Evolutionary conservation across 2,888 invertebrate species (phyloP).

Genomic region (Acrobasis suavella): DNA sequence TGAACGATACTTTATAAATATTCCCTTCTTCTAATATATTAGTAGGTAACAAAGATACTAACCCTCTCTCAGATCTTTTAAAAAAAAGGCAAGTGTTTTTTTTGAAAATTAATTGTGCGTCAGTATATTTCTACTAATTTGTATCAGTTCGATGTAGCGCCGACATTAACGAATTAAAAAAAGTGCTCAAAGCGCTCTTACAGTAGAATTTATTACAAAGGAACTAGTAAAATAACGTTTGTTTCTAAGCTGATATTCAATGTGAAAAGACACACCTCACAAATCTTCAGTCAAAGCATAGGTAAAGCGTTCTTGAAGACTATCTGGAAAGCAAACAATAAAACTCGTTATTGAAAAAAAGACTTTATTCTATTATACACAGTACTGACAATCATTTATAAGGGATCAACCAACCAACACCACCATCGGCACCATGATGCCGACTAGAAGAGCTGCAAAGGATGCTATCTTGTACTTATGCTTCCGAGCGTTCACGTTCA

Average conservation of each 20-base stretch:
- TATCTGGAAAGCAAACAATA: constrained; percentile 23
- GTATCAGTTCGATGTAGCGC: background rate
- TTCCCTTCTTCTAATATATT: no score
- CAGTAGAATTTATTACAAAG: background rate
- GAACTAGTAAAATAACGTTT: background rate
- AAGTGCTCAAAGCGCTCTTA: background rate
- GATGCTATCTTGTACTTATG: constrained; percentile 71
- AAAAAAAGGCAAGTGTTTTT: background rate
- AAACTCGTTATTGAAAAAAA: constrained; percentile 21
- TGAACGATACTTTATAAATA: no score
- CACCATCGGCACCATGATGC: constrained; percentile 62
- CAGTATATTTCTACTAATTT: background rate
- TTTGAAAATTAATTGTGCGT: background rate
- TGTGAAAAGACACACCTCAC: background rate
- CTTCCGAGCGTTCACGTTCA: constrained; percentile 65
- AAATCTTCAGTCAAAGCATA: background rate
- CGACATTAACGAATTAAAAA: no score
- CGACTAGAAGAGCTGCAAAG: constrained; percentile 59
- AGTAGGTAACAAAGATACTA: no score
- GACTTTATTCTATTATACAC: constrained; percentile 22
- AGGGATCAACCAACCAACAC: constrained; percentile 59
- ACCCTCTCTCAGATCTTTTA: background rate
- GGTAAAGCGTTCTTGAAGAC: background rate
- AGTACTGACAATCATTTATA: constrained; percentile 10
- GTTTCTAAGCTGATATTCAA: background rate